These are phyloP conservation scores for Pelobates cultripes DNA, from an alignment of 2,797 vertebrate species.

Conservation along the genomic window DNA sequence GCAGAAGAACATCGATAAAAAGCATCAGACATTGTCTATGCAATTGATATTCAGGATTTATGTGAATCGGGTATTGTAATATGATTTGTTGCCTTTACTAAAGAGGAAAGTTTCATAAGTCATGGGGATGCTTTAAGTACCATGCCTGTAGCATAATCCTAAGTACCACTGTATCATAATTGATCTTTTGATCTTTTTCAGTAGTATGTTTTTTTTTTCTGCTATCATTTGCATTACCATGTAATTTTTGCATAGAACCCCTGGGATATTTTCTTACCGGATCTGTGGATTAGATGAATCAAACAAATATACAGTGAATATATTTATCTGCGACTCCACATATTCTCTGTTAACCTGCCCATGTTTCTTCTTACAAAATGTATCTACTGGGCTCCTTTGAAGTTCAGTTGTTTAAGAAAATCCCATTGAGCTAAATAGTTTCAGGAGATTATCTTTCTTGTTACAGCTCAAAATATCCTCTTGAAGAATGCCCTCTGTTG, in stretches of 20 bases:
- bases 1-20: too few species aligned
- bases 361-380: conserved; percentile 29
- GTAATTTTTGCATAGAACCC: conserved; percentile 47
- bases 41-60: too few species aligned
- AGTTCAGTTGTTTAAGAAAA: conserved; percentile 54
- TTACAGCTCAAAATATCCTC: conserved; percentile 54
- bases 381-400: conserved; percentile 49
- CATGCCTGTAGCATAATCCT: conserved; percentile 9
- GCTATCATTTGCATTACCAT: conserved; percentile 37
- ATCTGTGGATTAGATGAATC: conserved; percentile 47
- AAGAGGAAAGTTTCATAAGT: not conserved
- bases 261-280: conserved; percentile 38
- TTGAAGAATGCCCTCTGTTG: conserved; percentile 42
- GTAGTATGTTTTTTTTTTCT: not conserved
- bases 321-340: conserved; percentile 51
- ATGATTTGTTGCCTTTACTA: not conserved
- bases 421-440: conserved; percentile 55
- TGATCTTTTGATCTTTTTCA: conserved; percentile 23
- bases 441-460: conserved; percentile 54
- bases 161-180: conserved; percentile 33
- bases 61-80: not conserved
- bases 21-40: too few species aligned
- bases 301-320: conserved; percentile 22
- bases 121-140: not conserved
- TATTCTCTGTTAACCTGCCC: conserved; percentile 37